Evolutionary conservation across 2,888 invertebrate species (phyloP).

Genomic region (Athetis lepigone): DNA sequence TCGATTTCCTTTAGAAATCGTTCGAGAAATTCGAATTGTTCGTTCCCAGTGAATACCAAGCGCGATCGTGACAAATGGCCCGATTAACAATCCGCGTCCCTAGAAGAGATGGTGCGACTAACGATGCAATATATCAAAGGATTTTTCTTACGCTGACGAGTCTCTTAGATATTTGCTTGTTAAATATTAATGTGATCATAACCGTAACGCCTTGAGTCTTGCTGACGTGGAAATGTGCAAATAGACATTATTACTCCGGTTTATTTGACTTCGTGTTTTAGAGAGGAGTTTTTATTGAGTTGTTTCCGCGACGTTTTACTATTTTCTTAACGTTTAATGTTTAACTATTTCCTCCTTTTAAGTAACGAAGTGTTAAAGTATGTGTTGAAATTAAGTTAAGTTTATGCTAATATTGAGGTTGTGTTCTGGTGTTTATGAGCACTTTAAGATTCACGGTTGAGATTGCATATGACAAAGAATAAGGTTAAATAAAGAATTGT

Average conservation of each 20-base stretch:
- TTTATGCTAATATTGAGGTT: too few relatives aligned
- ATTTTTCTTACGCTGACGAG: slow-evolving; percentile 84
- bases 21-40: slow-evolving; percentile 83
- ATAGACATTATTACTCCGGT: slow-evolving; percentile 1
- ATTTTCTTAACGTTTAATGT: too few relatives aligned
- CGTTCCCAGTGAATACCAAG: slow-evolving; percentile 82
- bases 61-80: slow-evolving; percentile 88
- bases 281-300: neutral
- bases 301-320: too few relatives aligned
- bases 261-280: neutral
- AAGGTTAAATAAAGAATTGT: too few relatives aligned
- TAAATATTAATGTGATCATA: slow-evolving; percentile 71
- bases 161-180: slow-evolving; percentile 80
- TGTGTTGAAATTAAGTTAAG: too few relatives aligned
- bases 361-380: too few relatives aligned
- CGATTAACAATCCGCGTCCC: slow-evolving; percentile 87
- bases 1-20: slow-evolving; percentile 78
- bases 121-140: slow-evolving; percentile 90
- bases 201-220: slow-evolving; percentile 30
- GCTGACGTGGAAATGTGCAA: slow-evolving; percentile 22
- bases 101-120: slow-evolving; percentile 87
- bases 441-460: too few relatives aligned
- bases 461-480: too few relatives aligned
- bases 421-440: too few relatives aligned
- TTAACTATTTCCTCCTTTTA: too few relatives aligned